Base-by-base conservation (phyloP, 2,888 invertebrate species). In the Drosophila villosipedis region DNA sequence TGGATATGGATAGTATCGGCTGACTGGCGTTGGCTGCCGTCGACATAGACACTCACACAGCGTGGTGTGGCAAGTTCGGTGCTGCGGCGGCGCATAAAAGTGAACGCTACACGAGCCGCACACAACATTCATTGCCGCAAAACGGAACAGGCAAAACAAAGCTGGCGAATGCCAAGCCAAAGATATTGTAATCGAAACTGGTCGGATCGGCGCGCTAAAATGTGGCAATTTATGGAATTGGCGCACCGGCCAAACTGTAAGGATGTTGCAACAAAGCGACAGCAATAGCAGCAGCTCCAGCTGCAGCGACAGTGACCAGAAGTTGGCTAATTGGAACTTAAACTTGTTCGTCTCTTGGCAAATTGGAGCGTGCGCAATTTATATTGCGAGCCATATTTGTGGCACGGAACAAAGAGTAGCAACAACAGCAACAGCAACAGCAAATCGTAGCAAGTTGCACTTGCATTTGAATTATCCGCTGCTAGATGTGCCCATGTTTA, bases 151-250 rank as follows among this genome's bases (percentile, higher is more conserved):
- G 41, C 75, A 59, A 74, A 77, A 43, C 41, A 82, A 66, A 66
- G 69, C 61, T 63, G 80, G 71, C 79, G 80, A 79, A 80, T 70
- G 78, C 81, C 78, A 80, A 62, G n/a, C 65, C 68, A 67, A 66
- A 80, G 63, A 87, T 87, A 82, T 83, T 86, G 90, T 89, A 84
- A 88, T 89, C 90, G 88, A 89, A 88, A 86, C 89, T 85, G 82
- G 85, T 89, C 83, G 84, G 69, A 82, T 73, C 75, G 84, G 80
- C 68, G 72, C 65, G 72, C 69, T 61, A 50, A 86, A 85, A 82
- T 86, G 89, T 89, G 89, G 89, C 81, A 86, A 86, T 60, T 75
- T 68, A 60, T 74, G 83, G 84, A 84, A 84, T 84, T 84, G 84
- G 84, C 82, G 84, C 75, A 73, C 66, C 68, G 65, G 68, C 73